Base-by-base conservation (phyloP, 23 tunicate genomes). In the Botrylloides violaceus region DNA sequence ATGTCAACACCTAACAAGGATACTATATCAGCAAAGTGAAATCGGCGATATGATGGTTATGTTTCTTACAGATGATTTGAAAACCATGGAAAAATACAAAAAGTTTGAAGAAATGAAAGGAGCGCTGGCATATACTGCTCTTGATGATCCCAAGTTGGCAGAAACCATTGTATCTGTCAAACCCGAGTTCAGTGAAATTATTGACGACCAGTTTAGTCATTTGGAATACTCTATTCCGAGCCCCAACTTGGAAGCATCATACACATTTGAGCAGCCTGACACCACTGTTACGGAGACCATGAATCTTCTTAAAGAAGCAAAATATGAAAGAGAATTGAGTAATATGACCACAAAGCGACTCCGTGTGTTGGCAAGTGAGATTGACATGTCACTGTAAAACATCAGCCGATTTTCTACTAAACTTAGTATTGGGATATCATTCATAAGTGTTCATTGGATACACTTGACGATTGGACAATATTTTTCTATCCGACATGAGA, bases 1-100 rank as follows among this genome's bases (percentile, higher is more conserved):
- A 19, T 32, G 58, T 43, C 58, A 68, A 22, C 74, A 68, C 30
- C 25, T 68, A 5, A 68, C 74, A 7, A 43, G 37, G 24, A 23
- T 43, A 32, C 37, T 68, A 43, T 68, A 68, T 43, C 1, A 36
- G 4, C 4, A 43, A 43, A 9, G 35, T 25, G 36, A 63, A 29
- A 22, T 63, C 12, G 70, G 70, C 18, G 33, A 63, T 31, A 63
- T 9, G 3, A 28, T 27, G 35, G n/a, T 63, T 3, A 63, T 34
- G 19, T 63, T 29, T 63, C 70, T 33, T 3, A 19, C 70, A 3
- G 70, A 63, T 28, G 33, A 27, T 31, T 63, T 63, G 70, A 33
- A 63, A 4, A 63, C 34, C 33, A 28, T 63, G 4, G 70, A 63
- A 29, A 63, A 63, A 31, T 33, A 63, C 29, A 22, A 31, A 28